Percentiles rank a stretch among this genome's conserved stretches.
Evolutionary conservation across 2,797 vertebrate genomes (phyloP).

Genomic region (Manis javanica): DNA sequence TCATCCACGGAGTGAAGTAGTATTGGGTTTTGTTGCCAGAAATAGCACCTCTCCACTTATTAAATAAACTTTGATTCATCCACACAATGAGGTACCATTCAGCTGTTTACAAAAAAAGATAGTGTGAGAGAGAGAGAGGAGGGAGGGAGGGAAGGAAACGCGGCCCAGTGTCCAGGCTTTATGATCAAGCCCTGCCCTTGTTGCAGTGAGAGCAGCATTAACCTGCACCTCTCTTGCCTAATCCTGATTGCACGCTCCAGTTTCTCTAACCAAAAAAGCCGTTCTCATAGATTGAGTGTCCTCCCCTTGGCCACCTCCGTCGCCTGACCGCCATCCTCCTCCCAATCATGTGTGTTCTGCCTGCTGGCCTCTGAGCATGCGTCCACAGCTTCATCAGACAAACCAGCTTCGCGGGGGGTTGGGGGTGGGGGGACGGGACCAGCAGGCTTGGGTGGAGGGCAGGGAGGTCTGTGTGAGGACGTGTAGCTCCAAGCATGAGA

Average conservation of each 20-base stretch:
- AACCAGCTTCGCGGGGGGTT: not conserved
- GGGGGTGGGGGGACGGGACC: not conserved
- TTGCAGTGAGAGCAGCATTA: not conserved
- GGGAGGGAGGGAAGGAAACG: no score
- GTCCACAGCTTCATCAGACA: not conserved
- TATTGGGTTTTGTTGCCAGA: not conserved
- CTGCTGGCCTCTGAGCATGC: not conserved
- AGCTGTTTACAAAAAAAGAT: not conserved
- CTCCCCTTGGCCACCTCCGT: not conserved
- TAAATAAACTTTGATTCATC: not conserved
- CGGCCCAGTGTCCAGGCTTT: not conserved
- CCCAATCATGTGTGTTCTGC: not conserved
- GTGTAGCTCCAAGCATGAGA: not conserved
- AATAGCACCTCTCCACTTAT: not conserved
- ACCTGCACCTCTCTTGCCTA: not conserved
- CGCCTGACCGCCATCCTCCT: not conserved
- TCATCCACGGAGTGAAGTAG: not conserved
- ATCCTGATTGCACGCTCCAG: not conserved
- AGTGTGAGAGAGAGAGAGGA: no score
- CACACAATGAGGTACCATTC: not conserved
- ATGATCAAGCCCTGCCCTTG: not conserved
- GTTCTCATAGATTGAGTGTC: not conserved
- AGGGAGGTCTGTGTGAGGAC: not conserved
- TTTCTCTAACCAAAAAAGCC: not conserved
- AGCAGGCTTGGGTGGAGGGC: not conserved